These are phyloP conservation scores for Callyntrura guangdongensis DNA, from an alignment of 2,888 invertebrate genomes.

Conservation along the genomic window DNA sequence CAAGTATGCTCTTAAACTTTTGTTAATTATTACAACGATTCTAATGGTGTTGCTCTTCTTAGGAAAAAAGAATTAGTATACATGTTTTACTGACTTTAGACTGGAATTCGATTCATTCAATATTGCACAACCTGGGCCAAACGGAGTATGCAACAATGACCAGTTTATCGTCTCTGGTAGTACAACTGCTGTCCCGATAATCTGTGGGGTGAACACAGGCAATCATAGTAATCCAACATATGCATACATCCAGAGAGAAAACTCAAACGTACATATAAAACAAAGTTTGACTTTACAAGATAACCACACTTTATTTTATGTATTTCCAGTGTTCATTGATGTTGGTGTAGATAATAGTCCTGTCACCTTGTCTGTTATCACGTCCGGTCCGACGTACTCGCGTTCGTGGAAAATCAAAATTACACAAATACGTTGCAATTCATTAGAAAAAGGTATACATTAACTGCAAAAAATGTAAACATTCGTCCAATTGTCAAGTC, in stretches of 20 bases:
- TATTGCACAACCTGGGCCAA: slow-evolving; percentile 91
- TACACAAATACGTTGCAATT: slow-evolving; percentile 92
- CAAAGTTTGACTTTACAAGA: neutral
- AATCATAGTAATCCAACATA: slow-evolving; percentile 90
- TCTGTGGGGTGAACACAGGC: slow-evolving; percentile 92
- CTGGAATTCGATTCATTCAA: slow-evolving; percentile 93
- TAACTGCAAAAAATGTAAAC: neutral
- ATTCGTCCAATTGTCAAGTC: too few species aligned
- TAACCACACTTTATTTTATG: slow-evolving; percentile 85
- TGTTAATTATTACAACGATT: neutral
- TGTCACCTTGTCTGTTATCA: slow-evolving; percentile 92
- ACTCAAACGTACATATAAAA: too few species aligned
- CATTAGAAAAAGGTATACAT: slow-evolving; percentile 89
- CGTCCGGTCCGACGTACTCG: slow-evolving; percentile 91
- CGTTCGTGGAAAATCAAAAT: slow-evolving; percentile 93
- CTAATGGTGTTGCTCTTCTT: neutral
- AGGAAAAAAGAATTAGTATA: neutral
- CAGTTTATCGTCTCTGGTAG: slow-evolving; percentile 95
- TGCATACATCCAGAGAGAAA: too few species aligned
- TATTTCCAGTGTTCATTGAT: slow-evolving; percentile 92
- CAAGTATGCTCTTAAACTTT: slow-evolving; percentile 88
- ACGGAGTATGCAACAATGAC: slow-evolving; percentile 93
- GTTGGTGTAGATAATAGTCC: slow-evolving; percentile 93
- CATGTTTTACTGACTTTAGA: slow-evolving; percentile 86
- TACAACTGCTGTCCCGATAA: slow-evolving; percentile 90